Conservation (phyloP, 2,888 invertebrate species). For the Pseudococcus jackbeardsleyi region DNA sequence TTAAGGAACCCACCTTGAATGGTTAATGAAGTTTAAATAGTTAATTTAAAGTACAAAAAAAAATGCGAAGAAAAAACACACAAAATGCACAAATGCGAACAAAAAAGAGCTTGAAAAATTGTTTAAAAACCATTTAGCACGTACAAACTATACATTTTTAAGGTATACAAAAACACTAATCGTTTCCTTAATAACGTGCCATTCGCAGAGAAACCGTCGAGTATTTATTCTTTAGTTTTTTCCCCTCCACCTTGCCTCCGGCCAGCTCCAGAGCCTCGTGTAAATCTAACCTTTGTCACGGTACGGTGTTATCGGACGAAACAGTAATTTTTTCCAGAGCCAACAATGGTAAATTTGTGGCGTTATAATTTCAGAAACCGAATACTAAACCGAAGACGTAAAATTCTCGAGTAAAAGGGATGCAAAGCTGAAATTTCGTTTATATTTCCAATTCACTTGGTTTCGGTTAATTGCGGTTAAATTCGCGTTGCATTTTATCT, state of each 20-base stretch:
- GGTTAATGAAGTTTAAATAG: constrained; percentile 48
- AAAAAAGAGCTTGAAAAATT: constrained; percentile 21
- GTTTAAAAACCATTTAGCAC: constrained; percentile 49
- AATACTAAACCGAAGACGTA: neutral
- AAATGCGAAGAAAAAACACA: too few species aligned
- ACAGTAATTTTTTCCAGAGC: neutral
- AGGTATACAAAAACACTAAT: constrained; percentile 39
- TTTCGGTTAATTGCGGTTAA: constrained; percentile 31
- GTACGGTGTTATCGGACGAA: neutral
- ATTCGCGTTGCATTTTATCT: constrained; percentile 33
- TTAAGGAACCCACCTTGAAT: constrained; percentile 47
- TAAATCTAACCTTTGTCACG: constrained; percentile 24
- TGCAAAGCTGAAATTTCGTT: neutral
- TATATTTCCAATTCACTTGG: constrained; percentile 39
- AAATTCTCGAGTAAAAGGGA: neutral
- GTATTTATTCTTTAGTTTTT: constrained; percentile 35
- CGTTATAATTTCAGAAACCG: constrained; percentile 25
- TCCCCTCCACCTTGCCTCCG: neutral
- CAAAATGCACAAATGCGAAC: constrained; percentile 19
- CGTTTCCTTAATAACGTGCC: constrained; percentile 44
- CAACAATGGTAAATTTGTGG: neutral
- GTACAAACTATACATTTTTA: constrained; percentile 42
- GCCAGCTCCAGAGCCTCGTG: neutral
- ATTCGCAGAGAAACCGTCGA: constrained; percentile 39
- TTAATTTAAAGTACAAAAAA: constrained; percentile 14